A percentile compares a stretch with the other conserved stretches of the same genome.
phyloP scores from a whole-genome alignment of 1,140 invertebrate species.

The Dufourea novaeangliae region DNA sequence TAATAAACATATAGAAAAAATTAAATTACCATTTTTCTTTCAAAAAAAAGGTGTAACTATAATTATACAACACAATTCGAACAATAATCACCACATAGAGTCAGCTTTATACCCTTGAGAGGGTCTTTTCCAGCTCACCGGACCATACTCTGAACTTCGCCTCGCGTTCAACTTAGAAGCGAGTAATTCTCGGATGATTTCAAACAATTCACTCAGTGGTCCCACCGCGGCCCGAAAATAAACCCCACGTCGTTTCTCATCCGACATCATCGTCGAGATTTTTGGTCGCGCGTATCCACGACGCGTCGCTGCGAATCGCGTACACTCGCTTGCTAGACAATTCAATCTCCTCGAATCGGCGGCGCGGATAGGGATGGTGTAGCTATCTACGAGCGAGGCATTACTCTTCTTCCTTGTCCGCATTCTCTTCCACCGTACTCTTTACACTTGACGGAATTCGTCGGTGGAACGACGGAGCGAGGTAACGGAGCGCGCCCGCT shows the following conservation, averaged over 20 bases:
- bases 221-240: not conserved
- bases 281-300: slow-evolving; percentile 22
- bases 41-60: too few species aligned
- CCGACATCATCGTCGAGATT: slow-evolving; percentile 27
- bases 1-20: too few species aligned
- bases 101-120: too few species aligned
- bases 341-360: slow-evolving; percentile 63
- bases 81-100: too few species aligned
- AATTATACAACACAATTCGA: too few species aligned
- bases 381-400: slow-evolving; percentile 50
- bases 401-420: slow-evolving; percentile 52
- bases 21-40: too few species aligned
- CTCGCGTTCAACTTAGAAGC: not conserved
- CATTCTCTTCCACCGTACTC: not conserved
- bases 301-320: slow-evolving; percentile 41
- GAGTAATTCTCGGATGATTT: not conserved
- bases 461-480: slow-evolving; percentile 8
- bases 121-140: not conserved
- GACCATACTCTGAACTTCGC: not conserved
- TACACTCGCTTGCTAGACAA: slow-evolving; percentile 56
- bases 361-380: slow-evolving; percentile 19
- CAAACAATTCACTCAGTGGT: not conserved
- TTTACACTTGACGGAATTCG: slow-evolving; percentile 37
- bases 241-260: not conserved
- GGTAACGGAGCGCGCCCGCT: slow-evolving; percentile 35